phyloP scores from a whole-genome alignment of 2,113 vertebrate species.

The Polypterus senegalus region DNA sequence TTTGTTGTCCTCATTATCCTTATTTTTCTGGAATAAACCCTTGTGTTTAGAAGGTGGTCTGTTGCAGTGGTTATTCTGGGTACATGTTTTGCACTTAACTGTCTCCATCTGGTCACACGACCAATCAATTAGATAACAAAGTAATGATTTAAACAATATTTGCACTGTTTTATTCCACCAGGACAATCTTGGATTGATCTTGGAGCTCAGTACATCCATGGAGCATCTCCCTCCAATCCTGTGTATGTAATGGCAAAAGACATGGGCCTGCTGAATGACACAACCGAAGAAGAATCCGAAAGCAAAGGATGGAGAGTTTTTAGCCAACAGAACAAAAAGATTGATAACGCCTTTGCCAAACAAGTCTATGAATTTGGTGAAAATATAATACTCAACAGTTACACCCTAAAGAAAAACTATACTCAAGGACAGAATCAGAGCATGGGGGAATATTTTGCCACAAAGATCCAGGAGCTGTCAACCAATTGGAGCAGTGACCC shows the following conservation, averaged over 20 bases:
- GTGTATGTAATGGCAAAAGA: conserved; percentile 21
- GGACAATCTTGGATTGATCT: conserved; percentile 22
- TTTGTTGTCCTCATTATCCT: too few species aligned
- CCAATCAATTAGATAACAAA: too few species aligned
- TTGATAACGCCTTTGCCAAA: conserved; percentile 9
- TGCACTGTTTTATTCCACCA: conserved; percentile 6
- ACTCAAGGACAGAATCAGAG: conserved; percentile 1
- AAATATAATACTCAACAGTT: not conserved
- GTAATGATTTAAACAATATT: too few species aligned
- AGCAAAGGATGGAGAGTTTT: conserved; percentile 12
- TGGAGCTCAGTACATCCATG: conserved; percentile 30
- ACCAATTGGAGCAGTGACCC: not conserved
- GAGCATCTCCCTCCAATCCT: conserved; percentile 23
- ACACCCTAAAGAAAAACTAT: conserved; percentile 2
- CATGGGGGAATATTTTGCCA: conserved; percentile 19
- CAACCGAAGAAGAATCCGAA: conserved; percentile 3
- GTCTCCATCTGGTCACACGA: too few species aligned
- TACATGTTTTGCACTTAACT: too few species aligned
- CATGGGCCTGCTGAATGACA: conserved; percentile 19
- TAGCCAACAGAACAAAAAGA: conserved; percentile 12
- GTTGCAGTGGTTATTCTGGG: too few species aligned
- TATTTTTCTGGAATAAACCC: too few species aligned
- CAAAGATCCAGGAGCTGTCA: conserved; percentile 11
- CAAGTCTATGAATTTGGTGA: conserved; percentile 14
- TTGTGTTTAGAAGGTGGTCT: too few species aligned